These are phyloP conservation scores for Caloenas nicobarica DNA, from an alignment of 2,113 vertebrate genomes.

Conservation along the genomic window DNA sequence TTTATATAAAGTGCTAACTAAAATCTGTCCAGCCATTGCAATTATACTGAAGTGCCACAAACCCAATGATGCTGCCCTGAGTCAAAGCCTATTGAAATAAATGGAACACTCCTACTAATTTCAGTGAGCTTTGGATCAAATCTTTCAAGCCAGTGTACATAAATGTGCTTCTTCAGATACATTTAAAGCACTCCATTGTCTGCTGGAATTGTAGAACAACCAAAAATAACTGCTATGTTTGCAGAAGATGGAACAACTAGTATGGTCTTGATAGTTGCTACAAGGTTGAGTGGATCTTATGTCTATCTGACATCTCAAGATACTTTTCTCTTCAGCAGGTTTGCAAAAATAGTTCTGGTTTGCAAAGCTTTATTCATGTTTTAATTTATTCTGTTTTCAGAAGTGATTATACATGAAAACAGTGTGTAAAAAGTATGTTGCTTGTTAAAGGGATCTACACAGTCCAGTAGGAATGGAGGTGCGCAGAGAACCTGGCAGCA, in stretches of 20 bases:
- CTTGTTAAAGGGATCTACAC: neutral
- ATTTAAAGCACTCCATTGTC: neutral
- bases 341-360: constrained; percentile 1
- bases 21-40: neutral
- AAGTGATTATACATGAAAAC: neutral
- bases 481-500: neutral
- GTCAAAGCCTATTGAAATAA: neutral
- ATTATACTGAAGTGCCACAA: neutral
- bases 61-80: neutral
- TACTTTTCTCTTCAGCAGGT: constrained; percentile 10
- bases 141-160: neutral
- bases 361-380: neutral
- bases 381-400: neutral
- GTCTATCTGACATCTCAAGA: neutral
- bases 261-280: neutral
- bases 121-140: neutral
- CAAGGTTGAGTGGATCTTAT: neutral
- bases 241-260: neutral
- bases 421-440: neutral
- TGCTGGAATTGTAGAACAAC: neutral
- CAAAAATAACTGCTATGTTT: neutral
- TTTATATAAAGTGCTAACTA: neutral
- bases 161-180: neutral
- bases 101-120: neutral
- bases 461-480: neutral